Base-by-base conservation (phyloP, 2,888 invertebrate genomes). In the Ditylenchus weischeri region DNA sequence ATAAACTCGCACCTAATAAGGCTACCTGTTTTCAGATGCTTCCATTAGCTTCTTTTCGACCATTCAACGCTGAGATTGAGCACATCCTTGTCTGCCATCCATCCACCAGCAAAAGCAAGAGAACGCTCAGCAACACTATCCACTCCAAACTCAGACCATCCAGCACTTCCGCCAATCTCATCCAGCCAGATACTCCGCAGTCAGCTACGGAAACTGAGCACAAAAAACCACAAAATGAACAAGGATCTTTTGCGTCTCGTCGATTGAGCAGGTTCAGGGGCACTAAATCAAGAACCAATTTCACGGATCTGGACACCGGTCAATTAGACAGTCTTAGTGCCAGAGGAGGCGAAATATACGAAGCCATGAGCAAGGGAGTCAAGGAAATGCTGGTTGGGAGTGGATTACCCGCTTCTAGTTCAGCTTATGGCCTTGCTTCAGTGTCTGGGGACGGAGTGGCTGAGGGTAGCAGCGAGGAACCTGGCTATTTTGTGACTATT, bases 31-130 rank as follows among this genome's bases (percentile, higher is more conserved):
- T 70, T 51, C 49, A 69, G 69, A 43, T 70, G 66, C 29, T 65
- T 1, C 72, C 72, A 6, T 58, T 72, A 6, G 62, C 75, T 36
- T 64, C 70, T 0, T 72, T 72, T 57, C 66, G 73, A 19, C 61
- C 72, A 18, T 72, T 60, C 57, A 57, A 62, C 23, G 65, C 63
- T 13, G 62, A 58, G 13, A 66, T 72, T 50, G 75, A 75, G 21
- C 36, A 61, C 21, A 70, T 72, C 29, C 51, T 72, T 5, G 59
- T 59, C 11, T 59, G 59, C 38, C 23, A 29, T 54, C 54, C 54
- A 54, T 11, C 54, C 10, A 29, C 11, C 23, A 43, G 11, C 43
- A 43, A 29, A 29, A 29, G 8, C 2, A 21, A 29, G 11, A 6
- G 29, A 7, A 10, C 13, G 13, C 13, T 13, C 54, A 54, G 7